A percentile compares a stretch with the other conserved stretches of the same genome.
phyloP scores from a whole-genome alignment of 2,797 vertebrate species.

The Cyprinodon diabolis region DNA sequence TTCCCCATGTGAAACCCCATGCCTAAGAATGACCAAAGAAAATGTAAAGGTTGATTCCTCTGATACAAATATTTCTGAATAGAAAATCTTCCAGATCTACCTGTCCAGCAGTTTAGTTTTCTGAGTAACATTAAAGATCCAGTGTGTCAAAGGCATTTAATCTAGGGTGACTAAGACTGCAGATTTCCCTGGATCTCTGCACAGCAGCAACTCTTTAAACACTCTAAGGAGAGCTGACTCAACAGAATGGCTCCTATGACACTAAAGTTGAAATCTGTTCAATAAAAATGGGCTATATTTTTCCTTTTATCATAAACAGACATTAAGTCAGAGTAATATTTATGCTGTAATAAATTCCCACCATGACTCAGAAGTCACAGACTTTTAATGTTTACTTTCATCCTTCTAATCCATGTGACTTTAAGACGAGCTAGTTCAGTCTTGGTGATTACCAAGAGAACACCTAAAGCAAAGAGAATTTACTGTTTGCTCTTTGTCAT shows the following conservation, averaged over 20 bases:
- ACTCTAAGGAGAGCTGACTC: not conserved
- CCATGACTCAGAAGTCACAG: not conserved
- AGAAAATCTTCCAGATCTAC: not conserved
- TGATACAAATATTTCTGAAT: not conserved
- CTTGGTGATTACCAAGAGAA: constrained; percentile 16
- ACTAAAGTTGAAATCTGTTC: constrained; percentile 1
- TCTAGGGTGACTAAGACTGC: not conserved
- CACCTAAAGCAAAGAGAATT: not conserved
- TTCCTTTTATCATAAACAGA: not conserved
- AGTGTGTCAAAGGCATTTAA: not conserved
- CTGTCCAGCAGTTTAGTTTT: not conserved
- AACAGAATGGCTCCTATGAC: not conserved
- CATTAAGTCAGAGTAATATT: not conserved
- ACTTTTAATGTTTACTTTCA: constrained; percentile 1
- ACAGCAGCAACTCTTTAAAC: not conserved
- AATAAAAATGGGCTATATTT: not conserved
- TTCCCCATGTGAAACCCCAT: not conserved
- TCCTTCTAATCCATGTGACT: not conserved
- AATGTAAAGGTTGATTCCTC: not conserved
- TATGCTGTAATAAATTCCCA: not conserved
- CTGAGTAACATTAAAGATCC: not conserved
- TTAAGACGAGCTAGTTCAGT: constrained; percentile 6
- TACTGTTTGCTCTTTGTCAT: constrained; percentile 28
- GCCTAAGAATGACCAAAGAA: not conserved
- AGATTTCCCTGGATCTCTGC: not conserved